Evolutionary conservation across 2,888 invertebrate genomes (phyloP).

Genomic region (Drosophila mimica): DNA sequence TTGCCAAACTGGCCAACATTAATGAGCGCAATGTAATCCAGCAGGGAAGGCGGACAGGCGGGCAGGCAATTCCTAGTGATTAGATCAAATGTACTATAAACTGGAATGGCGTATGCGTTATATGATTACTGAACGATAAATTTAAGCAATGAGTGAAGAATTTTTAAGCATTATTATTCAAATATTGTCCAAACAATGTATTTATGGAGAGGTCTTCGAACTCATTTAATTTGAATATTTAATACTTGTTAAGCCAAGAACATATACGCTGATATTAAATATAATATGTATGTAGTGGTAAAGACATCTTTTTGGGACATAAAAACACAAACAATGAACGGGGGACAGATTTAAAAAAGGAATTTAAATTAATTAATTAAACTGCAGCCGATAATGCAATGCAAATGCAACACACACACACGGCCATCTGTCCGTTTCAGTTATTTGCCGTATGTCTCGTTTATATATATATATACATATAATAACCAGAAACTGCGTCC

Average conservation of each 20-base stretch:
- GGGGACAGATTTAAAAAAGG: background rate
- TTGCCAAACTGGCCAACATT: slow-evolving; percentile 2
- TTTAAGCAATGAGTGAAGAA: background rate
- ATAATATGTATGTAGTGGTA: background rate
- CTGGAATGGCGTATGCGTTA: background rate
- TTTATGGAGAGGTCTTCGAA: background rate
- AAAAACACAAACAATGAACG: slow-evolving; percentile 4
- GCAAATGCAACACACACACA: background rate
- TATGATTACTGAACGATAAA: background rate
- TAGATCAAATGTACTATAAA: background rate
- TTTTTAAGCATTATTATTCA: background rate
- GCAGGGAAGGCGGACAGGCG: background rate
- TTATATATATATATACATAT: background rate
- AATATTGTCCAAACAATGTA: background rate
- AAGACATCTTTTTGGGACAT: background rate
- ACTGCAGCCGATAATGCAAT: background rate
- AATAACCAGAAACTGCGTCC: background rate
- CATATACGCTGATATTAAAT: background rate
- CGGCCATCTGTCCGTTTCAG: background rate
- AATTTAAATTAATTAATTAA: slow-evolving; percentile 1
- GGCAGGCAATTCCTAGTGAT: background rate
- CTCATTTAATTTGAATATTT: background rate
- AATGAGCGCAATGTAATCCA: background rate
- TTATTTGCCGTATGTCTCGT: background rate
- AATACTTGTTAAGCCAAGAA: slow-evolving; percentile 4